Evolutionary conservation across 1,140 invertebrate species (phyloP), one percentile per base, ranked within the genome.

Genomic region (Whitmania pigra): DNA sequence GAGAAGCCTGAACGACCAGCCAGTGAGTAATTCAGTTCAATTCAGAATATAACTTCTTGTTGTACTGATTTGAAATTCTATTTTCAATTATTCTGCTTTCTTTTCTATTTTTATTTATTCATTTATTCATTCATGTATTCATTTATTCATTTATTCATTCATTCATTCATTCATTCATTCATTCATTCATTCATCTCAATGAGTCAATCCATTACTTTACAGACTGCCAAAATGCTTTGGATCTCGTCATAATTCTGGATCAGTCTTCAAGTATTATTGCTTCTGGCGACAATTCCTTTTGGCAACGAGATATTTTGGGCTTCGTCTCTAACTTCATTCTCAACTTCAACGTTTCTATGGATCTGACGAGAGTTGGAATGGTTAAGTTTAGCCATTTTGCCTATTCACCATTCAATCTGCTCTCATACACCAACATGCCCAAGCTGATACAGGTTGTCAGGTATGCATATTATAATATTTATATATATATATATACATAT

Each of bases 401-500:
- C 7, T 22, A 17, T 49, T 13, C 53, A 2, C 31, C 69, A 17
- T 22, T 70, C 49, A 53, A 4, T 15, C 49, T 70, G 22, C 40
- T 53, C 36, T 22, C 40, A 3, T 36, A 36, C 36, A 25, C 69
- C n/a, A 70, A 25, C 49, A 63, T 29, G 54, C 74, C 11, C 60
- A 55, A 15, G 71, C 73, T 53, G 72, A 53, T 54, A 54, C 68
- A 29, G 67, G 68, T 57, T 63, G 70, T 29, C 69, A 68, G 9
- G 55, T n/a, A n/a, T n/a, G n/a, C n/a, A n/a, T n/a, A n/a, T n/a
- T n/a, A n/a, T n/a, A n/a, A n/a, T n/a, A n/a, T n/a, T n/a, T n/a
- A n/a, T n/a, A n/a, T n/a, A n/a, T n/a, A n/a, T n/a, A n/a, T n/a
- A n/a, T n/a, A n/a, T n/a, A n/a, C n/a, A n/a, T 60, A 17, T 43